Base-by-base conservation (phyloP, 2,113 vertebrate species). In the Lathamus discolor region DNA sequence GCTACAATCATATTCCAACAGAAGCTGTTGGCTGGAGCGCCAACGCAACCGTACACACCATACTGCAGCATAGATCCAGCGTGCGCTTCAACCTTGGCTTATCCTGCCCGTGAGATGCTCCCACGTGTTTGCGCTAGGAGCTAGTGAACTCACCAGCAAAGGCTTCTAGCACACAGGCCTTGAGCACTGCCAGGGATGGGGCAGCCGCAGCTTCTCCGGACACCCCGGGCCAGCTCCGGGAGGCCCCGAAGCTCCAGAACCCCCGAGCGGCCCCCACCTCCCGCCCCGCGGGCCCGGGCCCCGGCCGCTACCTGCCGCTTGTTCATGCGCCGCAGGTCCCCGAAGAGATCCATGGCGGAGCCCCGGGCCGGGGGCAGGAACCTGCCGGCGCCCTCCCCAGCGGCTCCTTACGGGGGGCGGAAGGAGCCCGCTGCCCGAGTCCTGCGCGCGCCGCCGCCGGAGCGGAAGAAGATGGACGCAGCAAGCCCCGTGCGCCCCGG, bases 281-380 rank as follows among this genome's bases (percentile, higher is more conserved):
- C 43, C 23, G 19, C 18, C 55, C n/a, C 28, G n/a, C 18, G 4
- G 33, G 43, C 3, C 9, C 23, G 46, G 15, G 20, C 13, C 44
- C 28, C 17, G 7, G 41, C 25, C 49, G 20, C 54, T 97, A 98
- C 98, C 98, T 98, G 98, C 64, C 98, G 98, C 91, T 98, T 98
- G 96, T 98, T 98, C 98, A 98, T 98, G 67, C 98, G 98, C 91
- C 97, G 95, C 75, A 98, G 86, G 68, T 98, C 98, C 80, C 98
- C 98, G 81, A 98, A 98, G 17, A 98, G 88, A 72, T 98, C 98
- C 97, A 98, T 97, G 23, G 83, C 72, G n/a, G 35, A 16, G 28
- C 51, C 41, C 3, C 39, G 19, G 13, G 17, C 11, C 19, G 33
- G 13, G 33, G 4, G 33, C 20, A 22, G 20, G 20, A 59, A 22